Conservation (phyloP, 2,888 invertebrate species). For the Leptinotarsa peninsularis region DNA sequence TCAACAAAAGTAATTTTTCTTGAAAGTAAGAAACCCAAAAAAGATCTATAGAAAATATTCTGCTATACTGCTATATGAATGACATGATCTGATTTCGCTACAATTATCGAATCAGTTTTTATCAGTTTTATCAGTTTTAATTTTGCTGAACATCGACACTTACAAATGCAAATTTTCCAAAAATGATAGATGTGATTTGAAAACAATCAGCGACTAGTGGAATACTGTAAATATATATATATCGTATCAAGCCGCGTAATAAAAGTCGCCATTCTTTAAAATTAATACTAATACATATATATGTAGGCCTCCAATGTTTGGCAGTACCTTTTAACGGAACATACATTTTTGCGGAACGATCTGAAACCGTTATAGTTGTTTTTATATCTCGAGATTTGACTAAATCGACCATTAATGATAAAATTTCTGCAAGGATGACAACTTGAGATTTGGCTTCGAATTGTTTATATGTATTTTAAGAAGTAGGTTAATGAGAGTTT, state of each 20-base stretch:
- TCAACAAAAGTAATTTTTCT: too few relatives aligned
- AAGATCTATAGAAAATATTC: too few relatives aligned
- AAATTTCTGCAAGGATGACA: not conserved
- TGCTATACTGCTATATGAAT: too few relatives aligned
- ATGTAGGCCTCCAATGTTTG: not conserved
- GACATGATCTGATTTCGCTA: too few relatives aligned
- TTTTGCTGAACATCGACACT: not conserved
- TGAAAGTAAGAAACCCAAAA: too few relatives aligned
- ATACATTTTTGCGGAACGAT: slow-evolving; percentile 5
- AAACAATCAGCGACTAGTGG: not conserved
- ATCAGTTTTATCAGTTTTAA: too few relatives aligned
- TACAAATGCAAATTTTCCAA: not conserved
- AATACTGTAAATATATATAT: not conserved
- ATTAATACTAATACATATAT: not conserved
- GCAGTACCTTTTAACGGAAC: slow-evolving; percentile 19
- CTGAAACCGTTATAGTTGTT: slow-evolving; percentile 5
- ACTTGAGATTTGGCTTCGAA: not conserved
- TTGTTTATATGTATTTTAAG: not conserved
- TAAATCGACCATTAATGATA: not conserved
- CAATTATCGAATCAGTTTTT: not conserved
- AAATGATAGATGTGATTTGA: not conserved
- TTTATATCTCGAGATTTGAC: not conserved
- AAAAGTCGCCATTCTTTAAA: not conserved
- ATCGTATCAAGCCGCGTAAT: not conserved
- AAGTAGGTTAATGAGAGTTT: not conserved